These are phyloP conservation scores for Mobula hypostoma DNA, from an alignment of 2,113 vertebrate species.

Conservation along the genomic window DNA sequence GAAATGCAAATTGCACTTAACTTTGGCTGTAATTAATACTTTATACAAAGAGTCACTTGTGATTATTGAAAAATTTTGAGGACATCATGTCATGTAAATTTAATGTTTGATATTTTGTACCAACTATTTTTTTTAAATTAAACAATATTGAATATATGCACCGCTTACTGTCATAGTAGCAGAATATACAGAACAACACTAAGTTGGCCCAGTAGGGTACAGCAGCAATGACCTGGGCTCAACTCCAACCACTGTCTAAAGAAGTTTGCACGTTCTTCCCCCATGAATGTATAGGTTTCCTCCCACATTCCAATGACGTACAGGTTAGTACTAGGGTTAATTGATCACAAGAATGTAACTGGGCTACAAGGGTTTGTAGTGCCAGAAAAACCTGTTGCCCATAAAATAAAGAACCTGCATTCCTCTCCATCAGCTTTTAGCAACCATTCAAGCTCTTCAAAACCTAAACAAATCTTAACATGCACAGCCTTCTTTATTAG, in stretches of 20 bases:
- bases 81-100: conserved; percentile 4
- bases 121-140: neutral
- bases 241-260: too few relatives aligned
- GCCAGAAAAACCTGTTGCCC: too few relatives aligned
- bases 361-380: too few relatives aligned
- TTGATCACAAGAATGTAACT: too few relatives aligned
- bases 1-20: neutral
- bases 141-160: neutral
- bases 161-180: neutral
- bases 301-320: too few relatives aligned
- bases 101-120: neutral
- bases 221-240: too few relatives aligned
- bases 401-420: neutral
- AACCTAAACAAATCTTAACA: neutral
- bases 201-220: too few relatives aligned
- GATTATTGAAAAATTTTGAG: neutral
- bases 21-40: neutral
- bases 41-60: neutral
- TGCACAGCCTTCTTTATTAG: neutral
- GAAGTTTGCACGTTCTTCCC: too few relatives aligned
- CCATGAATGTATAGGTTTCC: too few relatives aligned
- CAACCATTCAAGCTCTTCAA: neutral
- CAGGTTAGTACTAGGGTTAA: too few relatives aligned
- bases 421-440: neutral
- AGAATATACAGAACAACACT: neutral